These are phyloP conservation scores for Unio delphinus DNA, from an alignment of 2,888 invertebrate species.

Conservation along the genomic window DNA sequence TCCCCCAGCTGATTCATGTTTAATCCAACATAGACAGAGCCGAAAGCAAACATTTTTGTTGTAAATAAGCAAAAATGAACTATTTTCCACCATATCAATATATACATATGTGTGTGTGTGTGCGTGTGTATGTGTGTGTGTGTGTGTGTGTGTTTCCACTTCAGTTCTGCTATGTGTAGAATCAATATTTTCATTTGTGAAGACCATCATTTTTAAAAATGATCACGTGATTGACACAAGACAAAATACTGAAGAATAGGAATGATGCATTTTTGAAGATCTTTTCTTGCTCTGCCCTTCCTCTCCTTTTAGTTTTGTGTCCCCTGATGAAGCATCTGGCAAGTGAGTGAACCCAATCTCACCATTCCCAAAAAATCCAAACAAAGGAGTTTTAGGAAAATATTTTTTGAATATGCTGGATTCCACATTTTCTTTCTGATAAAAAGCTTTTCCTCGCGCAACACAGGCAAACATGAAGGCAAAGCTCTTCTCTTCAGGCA, in stretches of 20 bases:
- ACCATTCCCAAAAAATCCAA: constrained; percentile 73
- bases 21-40: no score
- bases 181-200: no score
- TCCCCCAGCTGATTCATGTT: no score
- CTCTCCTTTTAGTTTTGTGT: neutral
- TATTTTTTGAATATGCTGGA: constrained; percentile 68
- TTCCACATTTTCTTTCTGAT: constrained; percentile 68
- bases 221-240: constrained; percentile 41
- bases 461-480: constrained; percentile 73
- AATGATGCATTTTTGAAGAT: constrained; percentile 54
- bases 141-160: no score
- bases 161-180: no score
- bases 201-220: no score
- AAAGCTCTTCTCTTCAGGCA: constrained; percentile 56
- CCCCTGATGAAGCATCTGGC: constrained; percentile 9
- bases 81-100: no score
- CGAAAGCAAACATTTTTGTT: no score
- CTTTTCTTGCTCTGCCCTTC: constrained; percentile 9
- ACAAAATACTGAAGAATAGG: constrained; percentile 58
- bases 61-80: no score
- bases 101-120: no score
- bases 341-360: constrained; percentile 71
- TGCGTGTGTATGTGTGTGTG: no score
- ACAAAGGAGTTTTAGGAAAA: constrained; percentile 72
- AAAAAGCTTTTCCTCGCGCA: constrained; percentile 67